These are phyloP conservation scores for Sylvietta virens DNA, from an alignment of 2,113 vertebrate species.

Conservation along the genomic window DNA sequence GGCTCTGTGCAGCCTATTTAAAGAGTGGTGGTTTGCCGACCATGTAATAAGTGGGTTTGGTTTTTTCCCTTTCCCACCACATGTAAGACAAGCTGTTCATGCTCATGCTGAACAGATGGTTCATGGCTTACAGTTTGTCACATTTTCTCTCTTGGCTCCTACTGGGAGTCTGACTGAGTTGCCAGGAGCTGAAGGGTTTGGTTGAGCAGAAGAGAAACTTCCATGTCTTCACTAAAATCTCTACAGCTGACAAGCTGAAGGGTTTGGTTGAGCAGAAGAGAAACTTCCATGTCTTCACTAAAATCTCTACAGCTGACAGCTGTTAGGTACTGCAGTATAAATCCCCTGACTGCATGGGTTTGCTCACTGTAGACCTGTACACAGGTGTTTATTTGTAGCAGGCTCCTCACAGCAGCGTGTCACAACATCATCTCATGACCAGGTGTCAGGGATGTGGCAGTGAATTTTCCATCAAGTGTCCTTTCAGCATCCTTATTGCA, in stretches of 20 bases:
- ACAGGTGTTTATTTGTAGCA: neutral
- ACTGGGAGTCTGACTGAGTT: neutral
- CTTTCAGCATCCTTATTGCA: neutral
- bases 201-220: neutral
- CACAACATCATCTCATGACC: neutral
- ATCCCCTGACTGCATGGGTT: neutral
- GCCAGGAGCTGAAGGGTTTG: neutral
- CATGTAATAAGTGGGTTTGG: neutral
- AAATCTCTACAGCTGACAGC: neutral
- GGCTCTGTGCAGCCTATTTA: neutral
- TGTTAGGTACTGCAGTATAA: neutral
- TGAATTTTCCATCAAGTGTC: neutral
- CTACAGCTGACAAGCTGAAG: neutral
- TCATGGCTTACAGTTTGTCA: neutral
- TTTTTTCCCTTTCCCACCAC: neutral
- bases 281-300: neutral
- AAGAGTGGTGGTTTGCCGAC: neutral
- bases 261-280: neutral
- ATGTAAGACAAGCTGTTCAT: neutral
- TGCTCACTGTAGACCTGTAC: neutral
- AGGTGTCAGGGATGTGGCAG: neutral
- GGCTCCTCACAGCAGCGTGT: fast-evolving
- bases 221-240: neutral
- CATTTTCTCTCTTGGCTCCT: neutral
- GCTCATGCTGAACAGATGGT: neutral